phyloP scores from a whole-genome alignment of 2,888 invertebrate genomes.

The Drosophila tripunctata region DNA sequence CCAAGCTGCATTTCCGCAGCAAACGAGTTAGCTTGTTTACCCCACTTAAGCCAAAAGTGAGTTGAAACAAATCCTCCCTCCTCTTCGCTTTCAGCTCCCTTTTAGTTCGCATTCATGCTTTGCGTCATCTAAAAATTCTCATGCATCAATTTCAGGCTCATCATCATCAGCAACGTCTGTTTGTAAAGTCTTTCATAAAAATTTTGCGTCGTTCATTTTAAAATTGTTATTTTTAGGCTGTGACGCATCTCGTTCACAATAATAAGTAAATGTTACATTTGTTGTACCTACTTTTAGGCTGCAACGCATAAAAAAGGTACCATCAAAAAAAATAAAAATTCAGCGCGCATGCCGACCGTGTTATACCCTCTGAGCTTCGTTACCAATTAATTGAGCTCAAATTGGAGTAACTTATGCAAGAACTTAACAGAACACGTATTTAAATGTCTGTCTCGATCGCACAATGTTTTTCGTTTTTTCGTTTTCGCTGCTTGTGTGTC shows the following conservation, averaged over 20 bases:
- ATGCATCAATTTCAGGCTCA: slow-evolving; percentile 13
- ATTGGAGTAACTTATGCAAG: too few species aligned
- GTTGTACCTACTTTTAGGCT: slow-evolving; percentile 61
- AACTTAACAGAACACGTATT: too few species aligned
- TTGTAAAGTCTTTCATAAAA: slow-evolving; percentile 34
- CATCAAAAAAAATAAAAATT: neutral
- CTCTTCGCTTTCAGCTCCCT: neutral
- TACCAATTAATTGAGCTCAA: too few species aligned
- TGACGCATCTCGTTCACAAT: slow-evolving; percentile 29
- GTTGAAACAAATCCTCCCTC: slow-evolving; percentile 15
- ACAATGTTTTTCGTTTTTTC: too few species aligned
- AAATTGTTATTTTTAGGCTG: slow-evolving; percentile 62
- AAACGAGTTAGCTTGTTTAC: slow-evolving; percentile 73
- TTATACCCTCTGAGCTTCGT: too few species aligned
- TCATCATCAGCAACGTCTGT: slow-evolving; percentile 30
- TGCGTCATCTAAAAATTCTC: neutral
- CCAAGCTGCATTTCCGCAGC: slow-evolving; percentile 67
- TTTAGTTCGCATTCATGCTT: neutral
- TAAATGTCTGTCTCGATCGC: too few species aligned
- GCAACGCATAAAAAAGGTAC: slow-evolving; percentile 38
- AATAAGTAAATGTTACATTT: slow-evolving; percentile 30
- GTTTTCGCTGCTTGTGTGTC: too few species aligned
- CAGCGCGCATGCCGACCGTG: too few species aligned
- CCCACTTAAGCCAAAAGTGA: slow-evolving; percentile 31
- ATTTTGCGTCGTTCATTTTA: slow-evolving; percentile 63